Percentiles rank a stretch among this genome's conserved stretches.
Evolutionary conservation across 2,888 invertebrate species (phyloP).

Genomic region (Morpho achilles): DNA sequence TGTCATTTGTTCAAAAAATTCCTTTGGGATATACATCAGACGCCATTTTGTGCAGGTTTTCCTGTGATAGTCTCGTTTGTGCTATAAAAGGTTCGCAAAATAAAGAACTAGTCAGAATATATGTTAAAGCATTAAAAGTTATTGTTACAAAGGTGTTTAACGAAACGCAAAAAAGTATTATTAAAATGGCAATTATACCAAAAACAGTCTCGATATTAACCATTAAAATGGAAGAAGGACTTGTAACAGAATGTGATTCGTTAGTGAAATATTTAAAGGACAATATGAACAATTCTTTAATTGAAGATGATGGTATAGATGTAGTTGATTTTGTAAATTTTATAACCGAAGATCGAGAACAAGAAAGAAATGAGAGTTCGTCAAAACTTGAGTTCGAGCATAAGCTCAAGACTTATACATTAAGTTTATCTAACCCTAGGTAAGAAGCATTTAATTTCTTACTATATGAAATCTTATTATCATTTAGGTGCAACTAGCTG

Average conservation of each 20-base stretch:
- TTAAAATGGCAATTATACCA: constrained; percentile 72
- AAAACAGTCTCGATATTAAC: constrained; percentile 75
- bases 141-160: constrained; percentile 52
- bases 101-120: constrained; percentile 43
- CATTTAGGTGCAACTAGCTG: no score
- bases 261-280: constrained; percentile 75
- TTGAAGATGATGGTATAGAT: constrained; percentile 63
- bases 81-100: constrained; percentile 60
- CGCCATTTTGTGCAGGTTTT: constrained; percentile 77
- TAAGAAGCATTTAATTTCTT: constrained; percentile 28
- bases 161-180: constrained; percentile 46
- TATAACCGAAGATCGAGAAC: constrained; percentile 18
- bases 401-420: constrained; percentile 45
- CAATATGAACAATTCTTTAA: constrained; percentile 64
- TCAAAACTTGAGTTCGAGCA: constrained; percentile 42
- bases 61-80: constrained; percentile 73
- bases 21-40: constrained; percentile 63
- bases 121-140: constrained; percentile 58
- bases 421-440: constrained; percentile 54
- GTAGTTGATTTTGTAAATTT: constrained; percentile 37
- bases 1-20: constrained; percentile 68
- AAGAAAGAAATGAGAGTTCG: constrained; percentile 32
- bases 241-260: constrained; percentile 47
- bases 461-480: no score
- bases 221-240: constrained; percentile 53